Base-by-base conservation (phyloP, 2,888 invertebrate genomes). In the Andrena marginata region DNA sequence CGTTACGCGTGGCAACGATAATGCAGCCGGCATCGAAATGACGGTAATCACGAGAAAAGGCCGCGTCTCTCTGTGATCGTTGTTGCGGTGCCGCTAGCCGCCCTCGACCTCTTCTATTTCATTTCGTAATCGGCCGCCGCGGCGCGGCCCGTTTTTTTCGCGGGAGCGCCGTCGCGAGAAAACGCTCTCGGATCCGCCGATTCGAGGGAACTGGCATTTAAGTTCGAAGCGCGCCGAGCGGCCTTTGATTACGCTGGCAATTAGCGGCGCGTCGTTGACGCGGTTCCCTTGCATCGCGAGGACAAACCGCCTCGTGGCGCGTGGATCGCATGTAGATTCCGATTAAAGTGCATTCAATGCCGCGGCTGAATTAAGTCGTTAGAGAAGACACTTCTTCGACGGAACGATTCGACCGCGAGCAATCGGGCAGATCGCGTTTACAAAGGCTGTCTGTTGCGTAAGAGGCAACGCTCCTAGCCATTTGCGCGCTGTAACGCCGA, bases 321-420 rank as follows among this genome's bases (percentile, higher is more conserved):
- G 73, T 29, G 73, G 65, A 72, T 71, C 75, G 56, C n/a, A 23
- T 2, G 63, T 62, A 42, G 54, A 49, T 64, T 59, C 49, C 16
- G n/a, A 59, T 33, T 59, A 62, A 78, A 23, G 29, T 65, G 42
- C 70, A 71, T 65, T 71, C 76, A 82, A 82, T 86, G 77, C 64
- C 80, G 75, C 65, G 67, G 54, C 42, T 87, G 65, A 67, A 84
- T 86, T 81, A 62, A 86, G 68, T 33, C 35, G 69, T 78, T 56
- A 70, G 76, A 51, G 31, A 69, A 73, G 63, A 72, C 60, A 54
- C 56, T 56, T 23, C 51, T 64, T 49, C 65, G 48, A 42, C 64
- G 67, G 59, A 23, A 49, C 23, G 65, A 20, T 51, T 20, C 64
- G 76, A 68, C 29, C 49, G 33, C 64, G 67, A 67, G 48, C 29